Conservation (phyloP, 2,888 invertebrate genomes). For the Bimastos eiseni region DNA sequence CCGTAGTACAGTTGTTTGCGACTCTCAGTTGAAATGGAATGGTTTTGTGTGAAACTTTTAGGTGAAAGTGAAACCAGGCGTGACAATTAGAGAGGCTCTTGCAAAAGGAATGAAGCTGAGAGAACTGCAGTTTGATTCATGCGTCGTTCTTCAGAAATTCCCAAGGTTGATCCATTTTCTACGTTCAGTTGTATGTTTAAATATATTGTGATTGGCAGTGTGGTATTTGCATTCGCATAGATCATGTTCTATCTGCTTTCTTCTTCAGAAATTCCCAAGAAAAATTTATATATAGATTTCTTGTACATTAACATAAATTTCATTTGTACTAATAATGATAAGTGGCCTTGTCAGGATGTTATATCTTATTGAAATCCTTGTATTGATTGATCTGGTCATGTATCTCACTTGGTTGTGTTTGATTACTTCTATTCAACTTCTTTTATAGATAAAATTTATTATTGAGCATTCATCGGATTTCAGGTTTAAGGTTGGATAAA, state of each 20-base stretch:
- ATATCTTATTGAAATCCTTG: not conserved
- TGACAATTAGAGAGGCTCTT: constrained; percentile 81
- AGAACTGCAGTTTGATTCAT: constrained; percentile 87
- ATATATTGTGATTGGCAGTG: not conserved
- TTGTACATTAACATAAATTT: not conserved
- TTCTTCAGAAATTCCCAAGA: too few species aligned
- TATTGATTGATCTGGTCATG: not conserved
- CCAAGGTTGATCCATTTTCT: constrained; percentile 8
- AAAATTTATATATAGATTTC: too few species aligned
- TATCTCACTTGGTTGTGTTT: not conserved
- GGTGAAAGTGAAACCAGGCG: constrained; percentile 71
- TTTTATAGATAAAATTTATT: not conserved
- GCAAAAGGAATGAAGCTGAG: constrained; percentile 87
- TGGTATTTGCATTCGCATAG: not conserved
- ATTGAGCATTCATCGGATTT: not conserved
- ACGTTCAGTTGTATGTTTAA: not conserved
- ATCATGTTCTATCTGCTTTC: not conserved
- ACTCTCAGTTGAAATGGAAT: not conserved
- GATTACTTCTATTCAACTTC: not conserved
- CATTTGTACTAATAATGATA: not conserved
- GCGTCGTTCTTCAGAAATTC: constrained; percentile 71
- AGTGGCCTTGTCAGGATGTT: not conserved
- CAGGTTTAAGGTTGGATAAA: not conserved
- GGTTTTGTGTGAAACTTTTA: constrained; percentile 38
- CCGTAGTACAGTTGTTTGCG: not conserved